Percentiles rank a stretch among this genome's conserved stretches.
phyloP scores from a whole-genome alignment of 2,113 vertebrate species.

The Barnardius zonarius region DNA sequence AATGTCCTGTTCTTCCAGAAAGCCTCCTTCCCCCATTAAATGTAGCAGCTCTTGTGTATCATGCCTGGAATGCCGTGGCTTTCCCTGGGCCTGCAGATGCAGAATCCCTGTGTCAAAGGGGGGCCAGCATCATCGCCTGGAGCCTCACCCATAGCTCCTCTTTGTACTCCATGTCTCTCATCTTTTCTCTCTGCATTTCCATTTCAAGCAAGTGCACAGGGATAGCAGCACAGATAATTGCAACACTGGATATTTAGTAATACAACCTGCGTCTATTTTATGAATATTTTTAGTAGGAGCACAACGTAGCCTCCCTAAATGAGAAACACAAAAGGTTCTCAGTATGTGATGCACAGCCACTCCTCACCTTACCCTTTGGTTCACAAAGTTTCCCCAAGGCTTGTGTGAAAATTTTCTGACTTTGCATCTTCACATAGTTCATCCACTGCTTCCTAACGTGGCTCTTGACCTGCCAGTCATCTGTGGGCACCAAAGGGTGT shows the following conservation, averaged over 20 bases:
- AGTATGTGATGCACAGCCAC: fast-evolving
- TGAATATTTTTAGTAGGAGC: background rate
- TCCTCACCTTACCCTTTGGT: no score
- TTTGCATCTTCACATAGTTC: background rate
- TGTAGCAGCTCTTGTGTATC: background rate
- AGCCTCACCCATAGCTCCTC: background rate
- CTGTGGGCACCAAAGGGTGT: background rate
- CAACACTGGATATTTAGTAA: background rate
- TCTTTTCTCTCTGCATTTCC: conserved; percentile 37
- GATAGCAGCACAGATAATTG: background rate
- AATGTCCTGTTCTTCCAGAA: background rate
- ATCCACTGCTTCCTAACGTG: fast-evolving
- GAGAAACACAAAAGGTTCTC: background rate
- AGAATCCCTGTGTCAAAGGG: background rate
- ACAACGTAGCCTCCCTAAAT: background rate
- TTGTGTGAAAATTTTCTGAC: background rate
- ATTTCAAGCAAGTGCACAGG: background rate
- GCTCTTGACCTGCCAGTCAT: background rate
- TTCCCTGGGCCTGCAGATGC: background rate
- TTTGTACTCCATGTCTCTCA: conserved; percentile 25
- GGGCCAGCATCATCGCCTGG: conserved; percentile 11
- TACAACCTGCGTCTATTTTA: background rate
- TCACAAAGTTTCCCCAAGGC: background rate
- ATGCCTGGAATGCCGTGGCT: background rate
- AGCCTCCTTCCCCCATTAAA: background rate